Base-by-base conservation (phyloP, 2,113 vertebrate species). In the Leptobrachium leishanense region DNA sequence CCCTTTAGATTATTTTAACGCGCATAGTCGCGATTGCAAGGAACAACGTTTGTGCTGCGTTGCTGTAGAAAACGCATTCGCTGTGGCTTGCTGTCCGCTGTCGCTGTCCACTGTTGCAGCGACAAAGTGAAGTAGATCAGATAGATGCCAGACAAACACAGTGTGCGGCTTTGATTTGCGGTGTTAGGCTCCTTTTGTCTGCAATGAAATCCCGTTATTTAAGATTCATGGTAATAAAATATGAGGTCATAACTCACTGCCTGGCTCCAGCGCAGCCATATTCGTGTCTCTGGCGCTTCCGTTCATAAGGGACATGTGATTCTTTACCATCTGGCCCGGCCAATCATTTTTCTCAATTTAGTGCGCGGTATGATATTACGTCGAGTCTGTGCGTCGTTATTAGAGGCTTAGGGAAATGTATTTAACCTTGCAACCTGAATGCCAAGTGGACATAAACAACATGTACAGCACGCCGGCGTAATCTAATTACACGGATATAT, bases 161-260 rank as follows among this genome's bases (percentile, higher is more conserved):
- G 5, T 15, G 44, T 13, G n/a, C 50, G 15, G 12, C 12, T 76
- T n/a, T 79, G 77, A 79, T 79, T 79, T 66, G 69, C 72, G 44
- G 39, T 6, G 13, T 41, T 7, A 43, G 77, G 43, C 69, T 72
- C 59, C 69, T 10, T 39, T 67, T 79, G 62, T 72, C 77, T 79
- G 20, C 70, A 39, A 6, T 65, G 40, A 77, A 66, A 66, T 41
- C 43, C 76, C 20, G 68, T 20, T 78, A 65, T 64, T 78, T 65
- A 78, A 72, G 76, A 72, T 78, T 54, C 69, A 79, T 7, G 42
- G 39, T 66, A 72, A 79, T 72, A 79, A 72, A 79, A 72, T 55
- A 63, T 40, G 2, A 50, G 54, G 13, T 3, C 44, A 67, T 73
- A 63, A 55, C 44, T 72, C 69, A 72, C 43, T 41, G 46, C 7